Evolutionary conservation across 2,113 vertebrate species (phyloP).

Genomic region (Dipodomys stephensi): DNA sequence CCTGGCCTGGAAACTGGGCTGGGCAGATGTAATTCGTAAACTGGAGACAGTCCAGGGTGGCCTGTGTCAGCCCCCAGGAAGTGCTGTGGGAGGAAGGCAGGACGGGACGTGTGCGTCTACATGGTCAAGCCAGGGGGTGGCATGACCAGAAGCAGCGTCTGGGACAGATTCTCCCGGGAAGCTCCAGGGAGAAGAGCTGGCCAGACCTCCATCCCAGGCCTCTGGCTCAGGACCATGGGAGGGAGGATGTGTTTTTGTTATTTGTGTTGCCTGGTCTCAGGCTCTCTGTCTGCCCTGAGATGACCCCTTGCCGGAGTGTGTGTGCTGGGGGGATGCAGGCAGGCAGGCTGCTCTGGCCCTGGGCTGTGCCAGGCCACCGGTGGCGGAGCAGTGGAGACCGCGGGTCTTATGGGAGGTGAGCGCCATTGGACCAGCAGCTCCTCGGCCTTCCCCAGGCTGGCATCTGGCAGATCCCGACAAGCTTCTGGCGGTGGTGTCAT

Average conservation of each 20-base stretch:
- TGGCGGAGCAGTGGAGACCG: neutral
- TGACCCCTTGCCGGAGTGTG: neutral
- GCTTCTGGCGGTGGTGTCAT: neutral
- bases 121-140: too few species aligned
- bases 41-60: neutral
- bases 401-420: neutral
- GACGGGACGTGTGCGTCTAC: fast-evolving
- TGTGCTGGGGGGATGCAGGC: too few species aligned
- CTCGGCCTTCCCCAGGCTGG: neutral
- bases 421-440: neutral
- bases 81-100: neutral
- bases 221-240: neutral
- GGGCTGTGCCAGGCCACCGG: neutral
- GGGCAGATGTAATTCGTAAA: neutral
- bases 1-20: neutral
- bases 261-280: neutral
- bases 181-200: neutral
- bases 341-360: neutral
- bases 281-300: neutral
- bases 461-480: neutral
- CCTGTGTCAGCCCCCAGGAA: neutral
- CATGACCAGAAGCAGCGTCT: neutral
- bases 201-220: too few species aligned
- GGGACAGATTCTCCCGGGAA: neutral
- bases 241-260: too few species aligned